Evolutionary conservation across 2,113 vertebrate species (phyloP).

Genomic region (Hippotragus niger): DNA sequence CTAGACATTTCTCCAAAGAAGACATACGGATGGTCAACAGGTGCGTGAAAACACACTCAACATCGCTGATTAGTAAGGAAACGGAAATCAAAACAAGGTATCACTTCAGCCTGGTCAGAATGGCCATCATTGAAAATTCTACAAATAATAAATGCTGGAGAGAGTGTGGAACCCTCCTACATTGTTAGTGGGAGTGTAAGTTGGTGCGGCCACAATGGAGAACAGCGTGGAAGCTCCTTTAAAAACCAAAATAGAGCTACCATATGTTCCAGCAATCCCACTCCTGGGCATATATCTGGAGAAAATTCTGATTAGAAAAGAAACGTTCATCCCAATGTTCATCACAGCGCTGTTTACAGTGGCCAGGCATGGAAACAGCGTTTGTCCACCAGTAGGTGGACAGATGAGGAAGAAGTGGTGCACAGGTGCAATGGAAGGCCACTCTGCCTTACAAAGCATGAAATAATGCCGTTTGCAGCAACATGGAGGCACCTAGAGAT

Average conservation of each 20-base stretch:
- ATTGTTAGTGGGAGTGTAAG: neutral
- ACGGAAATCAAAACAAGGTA: neutral
- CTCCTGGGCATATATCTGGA: neutral
- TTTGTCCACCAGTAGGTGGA: neutral
- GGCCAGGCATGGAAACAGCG: neutral
- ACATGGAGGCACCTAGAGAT: neutral
- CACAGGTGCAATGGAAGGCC: rapidly evolving
- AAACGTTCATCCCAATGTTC: neutral
- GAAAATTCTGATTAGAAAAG: neutral
- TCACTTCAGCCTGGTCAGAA: neutral
- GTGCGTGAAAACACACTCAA: neutral
- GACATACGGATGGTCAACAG: neutral
- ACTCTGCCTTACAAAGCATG: neutral
- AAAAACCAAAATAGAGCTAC: neutral
- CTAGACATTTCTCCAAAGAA: neutral
- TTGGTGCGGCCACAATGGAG: neutral
- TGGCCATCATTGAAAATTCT: neutral
- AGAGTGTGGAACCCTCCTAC: neutral
- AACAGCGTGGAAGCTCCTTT: neutral
- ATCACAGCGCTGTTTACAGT: neutral
- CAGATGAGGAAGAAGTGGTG: neutral
- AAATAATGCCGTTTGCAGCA: neutral
- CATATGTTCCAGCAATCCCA: neutral
- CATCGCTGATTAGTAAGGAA: neutral
- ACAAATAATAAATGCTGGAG: neutral